A percentile compares a stretch with the other conserved stretches of the same genome.
Conservation (phyloP, 2,113 vertebrate genomes). For the Herpetotheres cachinnans region DNA sequence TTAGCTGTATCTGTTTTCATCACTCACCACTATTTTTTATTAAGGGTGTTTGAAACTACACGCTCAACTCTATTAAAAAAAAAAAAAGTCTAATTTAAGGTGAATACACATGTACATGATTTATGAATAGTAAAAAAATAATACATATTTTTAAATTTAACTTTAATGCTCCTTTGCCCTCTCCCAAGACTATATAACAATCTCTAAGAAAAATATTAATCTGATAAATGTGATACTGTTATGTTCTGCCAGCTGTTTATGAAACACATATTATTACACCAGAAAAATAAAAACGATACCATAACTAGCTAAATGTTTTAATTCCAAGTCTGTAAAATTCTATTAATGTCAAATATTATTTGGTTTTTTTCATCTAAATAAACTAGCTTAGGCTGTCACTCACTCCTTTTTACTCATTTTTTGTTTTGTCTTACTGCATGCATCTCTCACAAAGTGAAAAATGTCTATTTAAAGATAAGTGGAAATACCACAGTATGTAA, state of each 20-base stretch:
- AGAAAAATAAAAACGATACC: conserved; percentile 30
- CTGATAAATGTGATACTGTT: background rate
- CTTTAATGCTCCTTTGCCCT: background rate
- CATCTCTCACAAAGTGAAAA: conserved; percentile 72
- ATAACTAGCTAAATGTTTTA: conserved; percentile 27
- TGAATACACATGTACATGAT: background rate
- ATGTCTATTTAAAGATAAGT: conserved; percentile 77
- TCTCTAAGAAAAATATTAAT: background rate
- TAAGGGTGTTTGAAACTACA: background rate
- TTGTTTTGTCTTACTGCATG: conserved; percentile 72
- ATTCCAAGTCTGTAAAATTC: conserved; percentile 45
- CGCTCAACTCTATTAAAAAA: background rate
- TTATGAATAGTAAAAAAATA: background rate
- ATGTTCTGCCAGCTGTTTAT: background rate
- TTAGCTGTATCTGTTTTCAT: conserved; percentile 31
- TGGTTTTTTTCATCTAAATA: conserved; percentile 70
- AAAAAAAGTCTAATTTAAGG: background rate
- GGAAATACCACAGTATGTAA: conserved; percentile 71
- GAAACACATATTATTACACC: background rate
- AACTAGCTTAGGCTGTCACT: conserved; percentile 70
- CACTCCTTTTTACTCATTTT: conserved; percentile 65
- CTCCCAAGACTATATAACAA: background rate
- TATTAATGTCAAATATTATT: conserved; percentile 62
- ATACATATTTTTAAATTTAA: background rate
- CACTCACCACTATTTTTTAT: background rate